A percentile compares a stretch with the other conserved stretches of the same genome.
Evolutionary conservation across 1,140 invertebrate genomes (phyloP).

Genomic region (Dufourea novaeangliae): DNA sequence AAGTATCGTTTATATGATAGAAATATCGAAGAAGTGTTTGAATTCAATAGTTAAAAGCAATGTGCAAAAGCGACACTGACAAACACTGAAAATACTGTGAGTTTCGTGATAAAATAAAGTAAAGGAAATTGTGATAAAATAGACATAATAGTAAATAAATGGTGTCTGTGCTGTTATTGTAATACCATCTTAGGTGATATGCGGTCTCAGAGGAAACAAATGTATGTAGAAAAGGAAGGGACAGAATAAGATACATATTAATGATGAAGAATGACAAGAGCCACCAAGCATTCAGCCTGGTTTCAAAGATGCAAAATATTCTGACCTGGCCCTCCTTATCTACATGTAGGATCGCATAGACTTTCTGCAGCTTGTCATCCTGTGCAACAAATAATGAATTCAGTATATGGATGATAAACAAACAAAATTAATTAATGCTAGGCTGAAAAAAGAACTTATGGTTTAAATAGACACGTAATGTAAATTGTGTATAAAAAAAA

Average conservation of each 20-base stretch:
- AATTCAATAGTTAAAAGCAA: neutral
- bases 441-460: neutral
- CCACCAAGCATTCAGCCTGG: slow-evolving; percentile 53
- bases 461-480: neutral
- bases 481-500: neutral
- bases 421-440: slow-evolving; percentile 30
- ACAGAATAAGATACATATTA: slow-evolving; percentile 61
- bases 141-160: slow-evolving; percentile 17
- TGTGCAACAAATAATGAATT: slow-evolving; percentile 82
- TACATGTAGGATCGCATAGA: slow-evolving; percentile 86
- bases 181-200: slow-evolving; percentile 7
- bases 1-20: neutral
- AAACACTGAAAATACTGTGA: neutral
- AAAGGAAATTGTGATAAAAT: neutral
- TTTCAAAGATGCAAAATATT: slow-evolving; percentile 74
- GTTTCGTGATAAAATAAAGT: slow-evolving; percentile 7
- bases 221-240: slow-evolving; percentile 69
- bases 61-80: neutral
- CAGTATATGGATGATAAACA: slow-evolving; percentile 57
- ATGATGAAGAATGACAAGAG: slow-evolving; percentile 57
- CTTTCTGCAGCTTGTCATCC: slow-evolving; percentile 85
- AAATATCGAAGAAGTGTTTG: neutral
- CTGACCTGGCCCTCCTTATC: slow-evolving; percentile 86
- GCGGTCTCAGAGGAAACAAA: slow-evolving; percentile 1
- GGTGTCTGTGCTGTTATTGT: neutral